Evolutionary conservation across 2,888 invertebrate species (phyloP).

Genomic region (Eupsilia transversa): DNA sequence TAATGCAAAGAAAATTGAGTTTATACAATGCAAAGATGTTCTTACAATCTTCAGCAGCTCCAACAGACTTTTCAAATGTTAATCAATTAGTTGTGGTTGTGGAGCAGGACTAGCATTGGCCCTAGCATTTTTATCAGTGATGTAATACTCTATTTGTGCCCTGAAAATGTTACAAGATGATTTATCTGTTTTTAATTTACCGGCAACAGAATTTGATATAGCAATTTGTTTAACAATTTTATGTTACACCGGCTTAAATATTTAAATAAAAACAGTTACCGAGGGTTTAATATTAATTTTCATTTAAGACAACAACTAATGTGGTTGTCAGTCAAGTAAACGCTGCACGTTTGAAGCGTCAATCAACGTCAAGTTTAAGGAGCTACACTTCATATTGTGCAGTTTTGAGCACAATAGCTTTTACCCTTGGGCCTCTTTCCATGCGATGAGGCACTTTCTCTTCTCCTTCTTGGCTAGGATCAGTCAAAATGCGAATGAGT

Average conservation of each 20-base stretch:
- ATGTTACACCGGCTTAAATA: slow-evolving; percentile 1
- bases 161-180: slow-evolving; percentile 16
- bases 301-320: slow-evolving; percentile 43
- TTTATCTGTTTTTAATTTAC: slow-evolving; percentile 38
- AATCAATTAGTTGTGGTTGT: too few species aligned
- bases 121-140: too few species aligned
- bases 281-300: slow-evolving; percentile 29
- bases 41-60: too few species aligned
- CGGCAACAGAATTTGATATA: neutral
- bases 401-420: slow-evolving; percentile 33
- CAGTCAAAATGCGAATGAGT: neutral
- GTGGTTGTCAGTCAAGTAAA: slow-evolving; percentile 37
- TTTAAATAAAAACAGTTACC: slow-evolving; percentile 16
- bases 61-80: too few species aligned
- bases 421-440: slow-evolving; percentile 8
- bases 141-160: slow-evolving; percentile 12
- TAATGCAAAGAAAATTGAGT: too few species aligned
- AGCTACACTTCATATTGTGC: slow-evolving; percentile 43
- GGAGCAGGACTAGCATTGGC: too few species aligned
- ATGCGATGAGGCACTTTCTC: slow-evolving; percentile 24
- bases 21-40: too few species aligned
- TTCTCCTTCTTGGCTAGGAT: neutral
- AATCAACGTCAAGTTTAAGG: slow-evolving; percentile 48
- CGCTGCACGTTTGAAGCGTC: slow-evolving; percentile 48
- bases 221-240: slow-evolving; percentile 21